Percentiles rank a stretch among this genome's conserved stretches.
phyloP scores from a whole-genome alignment of 2,888 invertebrate species.

The Allygus modestus region DNA sequence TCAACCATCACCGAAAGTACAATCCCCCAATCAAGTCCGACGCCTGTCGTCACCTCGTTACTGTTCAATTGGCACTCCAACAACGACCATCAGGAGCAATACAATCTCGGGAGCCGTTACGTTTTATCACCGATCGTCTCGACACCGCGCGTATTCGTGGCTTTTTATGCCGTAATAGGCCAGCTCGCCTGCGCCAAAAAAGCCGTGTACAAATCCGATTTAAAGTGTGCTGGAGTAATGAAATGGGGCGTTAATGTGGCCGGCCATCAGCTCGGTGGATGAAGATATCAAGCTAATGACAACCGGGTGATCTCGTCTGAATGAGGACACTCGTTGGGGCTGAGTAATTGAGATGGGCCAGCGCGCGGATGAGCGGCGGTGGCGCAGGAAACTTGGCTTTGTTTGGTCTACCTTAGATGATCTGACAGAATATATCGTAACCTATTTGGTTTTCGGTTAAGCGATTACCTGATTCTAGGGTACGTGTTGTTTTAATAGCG shows the following conservation, averaged over 20 bases:
- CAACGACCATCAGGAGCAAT: not conserved
- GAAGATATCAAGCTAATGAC: constrained; percentile 56
- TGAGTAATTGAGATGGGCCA: not conserved
- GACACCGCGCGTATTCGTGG: not conserved
- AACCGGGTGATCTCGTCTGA: constrained; percentile 17
- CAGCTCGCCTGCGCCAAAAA: constrained; percentile 14
- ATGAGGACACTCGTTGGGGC: constrained; percentile 3
- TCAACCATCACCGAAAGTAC: too few relatives aligned
- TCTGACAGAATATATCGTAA: too few relatives aligned
- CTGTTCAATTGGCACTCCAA: not conserved
- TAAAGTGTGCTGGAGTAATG: constrained; percentile 41
- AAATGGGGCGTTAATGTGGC: constrained; percentile 43
- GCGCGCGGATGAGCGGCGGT: too few relatives aligned
- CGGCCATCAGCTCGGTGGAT: constrained; percentile 25
- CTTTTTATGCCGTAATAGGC: constrained; percentile 26
- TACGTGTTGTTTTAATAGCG: too few relatives aligned
- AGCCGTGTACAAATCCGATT: constrained; percentile 46
- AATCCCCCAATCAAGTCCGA: not conserved
- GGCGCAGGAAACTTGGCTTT: not conserved
- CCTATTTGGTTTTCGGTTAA: too few relatives aligned
- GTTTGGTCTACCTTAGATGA: too few relatives aligned
- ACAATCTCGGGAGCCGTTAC: constrained; percentile 9
- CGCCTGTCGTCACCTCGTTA: not conserved
- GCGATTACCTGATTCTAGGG: too few relatives aligned
- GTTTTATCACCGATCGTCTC: not conserved